Conservation (phyloP, 1,140 invertebrate species). For the Pygmarrhopalites habei region DNA sequence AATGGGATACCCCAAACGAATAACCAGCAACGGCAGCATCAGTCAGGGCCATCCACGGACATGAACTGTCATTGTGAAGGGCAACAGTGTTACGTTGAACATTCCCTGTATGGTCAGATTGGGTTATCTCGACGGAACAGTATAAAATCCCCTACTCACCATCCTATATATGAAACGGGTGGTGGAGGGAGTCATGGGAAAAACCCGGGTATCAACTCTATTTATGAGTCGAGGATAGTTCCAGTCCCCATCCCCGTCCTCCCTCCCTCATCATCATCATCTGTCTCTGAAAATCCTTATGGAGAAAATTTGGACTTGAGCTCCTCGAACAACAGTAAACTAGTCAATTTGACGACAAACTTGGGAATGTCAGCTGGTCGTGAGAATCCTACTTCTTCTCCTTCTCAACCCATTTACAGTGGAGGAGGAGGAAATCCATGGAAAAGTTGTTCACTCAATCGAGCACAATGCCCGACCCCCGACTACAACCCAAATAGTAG, state of each 20-base stretch:
- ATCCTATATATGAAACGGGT: conserved; percentile 26
- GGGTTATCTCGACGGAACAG: conserved; percentile 9
- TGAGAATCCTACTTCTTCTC: neutral
- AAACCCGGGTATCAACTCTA: neutral
- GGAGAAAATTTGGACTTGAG: neutral
- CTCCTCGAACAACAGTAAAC: too few relatives aligned
- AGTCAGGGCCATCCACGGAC: neutral
- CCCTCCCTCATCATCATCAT: too few relatives aligned
- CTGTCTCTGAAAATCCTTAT: conserved; percentile 4
- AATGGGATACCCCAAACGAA: too few relatives aligned
- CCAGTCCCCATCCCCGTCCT: neutral
- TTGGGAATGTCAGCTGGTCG: neutral
- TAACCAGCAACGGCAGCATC: conserved; percentile 8
- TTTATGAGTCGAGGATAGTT: conserved; percentile 12
- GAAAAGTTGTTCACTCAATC: conserved; percentile 3
- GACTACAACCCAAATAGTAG: neutral
- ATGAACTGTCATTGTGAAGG: conserved; percentile 8
- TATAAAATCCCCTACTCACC: neutral
- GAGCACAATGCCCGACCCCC: neutral
- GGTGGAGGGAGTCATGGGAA: conserved; percentile 2
- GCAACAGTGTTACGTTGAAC: conserved; percentile 5
- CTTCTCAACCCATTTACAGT: neutral
- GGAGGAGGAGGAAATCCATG: neutral
- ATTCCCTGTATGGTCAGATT: conserved; percentile 1
- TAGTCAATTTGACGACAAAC: conserved; percentile 7